Conservation (phyloP, 30 jellyfish, hydroid and myxozoan genomes). For the Turritopsis dohrnii region DNA sequence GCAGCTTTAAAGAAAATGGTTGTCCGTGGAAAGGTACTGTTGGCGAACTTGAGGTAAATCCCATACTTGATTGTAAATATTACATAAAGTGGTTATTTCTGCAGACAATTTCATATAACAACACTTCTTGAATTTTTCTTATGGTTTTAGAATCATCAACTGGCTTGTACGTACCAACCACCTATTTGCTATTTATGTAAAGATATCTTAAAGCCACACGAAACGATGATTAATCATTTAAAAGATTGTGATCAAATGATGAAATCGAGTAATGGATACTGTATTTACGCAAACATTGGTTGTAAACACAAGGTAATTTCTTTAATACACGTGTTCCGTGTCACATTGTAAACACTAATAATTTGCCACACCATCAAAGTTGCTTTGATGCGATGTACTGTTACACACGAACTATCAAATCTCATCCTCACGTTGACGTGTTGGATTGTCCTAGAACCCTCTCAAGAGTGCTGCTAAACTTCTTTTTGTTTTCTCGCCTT, state of each 20-base stretch:
- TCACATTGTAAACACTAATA: too few relatives aligned
- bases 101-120: background rate
- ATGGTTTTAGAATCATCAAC: background rate
- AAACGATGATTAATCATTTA: background rate
- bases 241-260: background rate
- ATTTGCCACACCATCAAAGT: too few relatives aligned
- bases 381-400: too few relatives aligned
- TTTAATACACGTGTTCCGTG: too few relatives aligned
- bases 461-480: too few relatives aligned
- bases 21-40: background rate
- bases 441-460: too few relatives aligned
- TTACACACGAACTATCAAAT: too few relatives aligned
- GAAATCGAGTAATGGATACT: background rate
- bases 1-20: background rate
- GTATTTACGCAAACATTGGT: background rate
- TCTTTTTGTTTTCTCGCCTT: too few relatives aligned
- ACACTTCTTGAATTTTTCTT: too few relatives aligned
- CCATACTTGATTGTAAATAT: background rate
- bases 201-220: background rate
- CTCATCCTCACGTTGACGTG: too few relatives aligned
- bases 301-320: background rate
- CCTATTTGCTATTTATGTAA: background rate
- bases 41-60: background rate
- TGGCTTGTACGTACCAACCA: background rate
- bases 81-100: background rate